These are phyloP conservation scores for Hylaeus anthracinus DNA, from an alignment of 1,140 invertebrate species.

Conservation along the genomic window DNA sequence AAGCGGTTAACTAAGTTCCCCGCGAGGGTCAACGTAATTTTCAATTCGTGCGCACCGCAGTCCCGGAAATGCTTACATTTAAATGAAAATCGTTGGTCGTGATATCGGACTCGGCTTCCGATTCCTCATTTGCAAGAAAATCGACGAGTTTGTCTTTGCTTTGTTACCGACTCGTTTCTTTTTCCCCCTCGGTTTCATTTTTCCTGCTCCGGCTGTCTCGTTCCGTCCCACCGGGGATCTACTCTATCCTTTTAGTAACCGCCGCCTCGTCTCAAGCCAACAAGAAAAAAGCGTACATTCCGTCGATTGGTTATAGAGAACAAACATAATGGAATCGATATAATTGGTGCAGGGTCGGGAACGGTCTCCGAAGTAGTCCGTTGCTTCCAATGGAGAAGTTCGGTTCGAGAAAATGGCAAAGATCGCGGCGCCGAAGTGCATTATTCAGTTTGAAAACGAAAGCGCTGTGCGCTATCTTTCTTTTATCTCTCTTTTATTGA, in stretches of 20 bases:
- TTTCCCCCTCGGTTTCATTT: background rate
- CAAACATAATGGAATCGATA: conserved; percentile 59
- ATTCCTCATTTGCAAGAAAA: conserved; percentile 47
- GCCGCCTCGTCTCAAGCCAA: conserved; percentile 1
- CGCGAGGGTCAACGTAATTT: conserved; percentile 13
- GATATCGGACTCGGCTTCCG: conserved; percentile 23
- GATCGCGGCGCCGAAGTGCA: conserved; percentile 42
- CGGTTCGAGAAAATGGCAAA: conserved; percentile 50
- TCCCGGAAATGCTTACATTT: conserved; percentile 16
- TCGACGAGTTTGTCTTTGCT: conserved; percentile 39
- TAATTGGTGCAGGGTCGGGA: conserved; percentile 51
- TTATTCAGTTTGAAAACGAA: conserved; percentile 56
- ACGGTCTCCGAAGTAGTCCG: background rate
- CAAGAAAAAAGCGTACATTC: conserved; percentile 41
- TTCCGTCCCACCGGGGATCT: background rate
- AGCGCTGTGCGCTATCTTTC: conserved; percentile 17
- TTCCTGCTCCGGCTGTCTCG: background rate
- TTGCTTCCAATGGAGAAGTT: conserved; percentile 29
- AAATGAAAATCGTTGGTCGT: conserved; percentile 33
- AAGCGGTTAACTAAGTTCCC: too few species aligned
- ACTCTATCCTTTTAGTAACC: conserved; percentile 5
- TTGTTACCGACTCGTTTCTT: conserved; percentile 18
- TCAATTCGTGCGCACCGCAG: background rate
- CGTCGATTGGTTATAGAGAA: conserved; percentile 59
- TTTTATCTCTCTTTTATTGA: conserved; percentile 26